Conservation (phyloP, 2,888 invertebrate species). For the Torymus auratus region DNA sequence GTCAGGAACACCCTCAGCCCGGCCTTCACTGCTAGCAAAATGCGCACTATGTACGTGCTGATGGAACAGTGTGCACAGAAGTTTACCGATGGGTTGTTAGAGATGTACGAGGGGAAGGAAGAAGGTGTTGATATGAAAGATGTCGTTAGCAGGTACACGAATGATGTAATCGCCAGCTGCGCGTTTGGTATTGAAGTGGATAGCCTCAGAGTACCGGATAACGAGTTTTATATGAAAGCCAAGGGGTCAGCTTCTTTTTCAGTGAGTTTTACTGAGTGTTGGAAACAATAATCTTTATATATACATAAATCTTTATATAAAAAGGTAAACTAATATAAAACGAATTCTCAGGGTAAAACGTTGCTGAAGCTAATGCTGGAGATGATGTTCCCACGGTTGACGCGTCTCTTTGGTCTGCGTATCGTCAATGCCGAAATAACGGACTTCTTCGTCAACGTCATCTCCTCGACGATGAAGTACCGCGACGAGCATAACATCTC, state of each 20-base stretch:
- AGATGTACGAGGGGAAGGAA: slow-evolving; percentile 2
- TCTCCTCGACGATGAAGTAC: slow-evolving; percentile 60
- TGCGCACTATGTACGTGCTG: slow-evolving; percentile 78
- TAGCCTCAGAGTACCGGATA: slow-evolving; percentile 65
- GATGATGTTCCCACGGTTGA: slow-evolving; percentile 57
- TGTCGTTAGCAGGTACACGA: slow-evolving; percentile 62
- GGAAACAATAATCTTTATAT: too few species aligned
- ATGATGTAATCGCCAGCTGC: slow-evolving; percentile 48
- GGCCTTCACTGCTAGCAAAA: slow-evolving; percentile 80
- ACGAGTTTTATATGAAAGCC: slow-evolving; percentile 65
- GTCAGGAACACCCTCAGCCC: slow-evolving; percentile 78
- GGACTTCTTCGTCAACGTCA: slow-evolving; percentile 60
- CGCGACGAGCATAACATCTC: slow-evolving; percentile 66
- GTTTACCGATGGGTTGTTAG: slow-evolving; percentile 61
- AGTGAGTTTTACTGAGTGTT: too few species aligned
- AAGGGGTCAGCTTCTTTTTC: not conserved
- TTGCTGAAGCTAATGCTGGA: slow-evolving; percentile 59
- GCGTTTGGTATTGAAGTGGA: slow-evolving; percentile 66
- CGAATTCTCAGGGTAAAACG: slow-evolving; percentile 14
- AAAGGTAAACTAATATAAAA: too few species aligned
- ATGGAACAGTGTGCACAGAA: slow-evolving; percentile 72
- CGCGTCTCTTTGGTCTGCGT: slow-evolving; percentile 57
- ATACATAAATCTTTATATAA: too few species aligned
- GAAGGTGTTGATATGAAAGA: slow-evolving; percentile 66
- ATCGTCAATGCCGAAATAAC: slow-evolving; percentile 39